A percentile compares a stretch with the other conserved stretches of the same genome.
Conservation (phyloP, 2,888 invertebrate genomes). For the Himalopsyche japonica region DNA sequence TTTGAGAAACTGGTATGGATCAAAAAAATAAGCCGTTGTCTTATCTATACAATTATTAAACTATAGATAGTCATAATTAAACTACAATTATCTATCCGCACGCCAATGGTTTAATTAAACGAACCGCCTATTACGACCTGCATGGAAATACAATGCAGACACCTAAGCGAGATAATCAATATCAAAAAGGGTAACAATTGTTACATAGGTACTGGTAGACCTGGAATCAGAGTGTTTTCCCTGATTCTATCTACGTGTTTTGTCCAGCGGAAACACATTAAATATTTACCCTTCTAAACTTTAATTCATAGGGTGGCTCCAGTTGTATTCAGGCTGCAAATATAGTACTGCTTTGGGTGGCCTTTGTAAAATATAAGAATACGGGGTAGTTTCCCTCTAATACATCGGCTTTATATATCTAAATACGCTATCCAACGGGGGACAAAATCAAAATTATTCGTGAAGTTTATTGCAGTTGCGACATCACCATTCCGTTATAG, state of each 20-base stretch:
- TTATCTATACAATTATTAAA: too few relatives aligned
- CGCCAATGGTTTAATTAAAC: neutral
- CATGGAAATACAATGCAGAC: slow-evolving; percentile 11
- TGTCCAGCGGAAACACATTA: slow-evolving; percentile 31
- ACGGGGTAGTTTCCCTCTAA: neutral
- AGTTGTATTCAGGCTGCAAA: slow-evolving; percentile 1
- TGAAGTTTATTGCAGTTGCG: neutral
- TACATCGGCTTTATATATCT: neutral
- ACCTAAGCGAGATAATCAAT: slow-evolving; percentile 15
- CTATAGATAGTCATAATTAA: too few relatives aligned
- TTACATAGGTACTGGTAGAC: neutral
- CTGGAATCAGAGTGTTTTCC: neutral
- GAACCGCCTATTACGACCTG: neutral
- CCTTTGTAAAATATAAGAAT: slow-evolving; percentile 7
- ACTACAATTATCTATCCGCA: neutral
- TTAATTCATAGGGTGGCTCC: slow-evolving; percentile 36
- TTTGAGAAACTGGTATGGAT: too few relatives aligned
- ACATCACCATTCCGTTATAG: slow-evolving; percentile 11
- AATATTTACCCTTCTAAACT: slow-evolving; percentile 26
- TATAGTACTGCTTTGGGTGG: neutral
- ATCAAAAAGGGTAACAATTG: slow-evolving; percentile 20
- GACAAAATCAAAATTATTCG: neutral
- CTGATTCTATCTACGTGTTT: slow-evolving; percentile 3
- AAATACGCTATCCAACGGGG: neutral
- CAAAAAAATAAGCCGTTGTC: too few relatives aligned